These are phyloP conservation scores for Drosophila neocordata DNA, from an alignment of 1,140 invertebrate genomes.

Conservation along the genomic window DNA sequence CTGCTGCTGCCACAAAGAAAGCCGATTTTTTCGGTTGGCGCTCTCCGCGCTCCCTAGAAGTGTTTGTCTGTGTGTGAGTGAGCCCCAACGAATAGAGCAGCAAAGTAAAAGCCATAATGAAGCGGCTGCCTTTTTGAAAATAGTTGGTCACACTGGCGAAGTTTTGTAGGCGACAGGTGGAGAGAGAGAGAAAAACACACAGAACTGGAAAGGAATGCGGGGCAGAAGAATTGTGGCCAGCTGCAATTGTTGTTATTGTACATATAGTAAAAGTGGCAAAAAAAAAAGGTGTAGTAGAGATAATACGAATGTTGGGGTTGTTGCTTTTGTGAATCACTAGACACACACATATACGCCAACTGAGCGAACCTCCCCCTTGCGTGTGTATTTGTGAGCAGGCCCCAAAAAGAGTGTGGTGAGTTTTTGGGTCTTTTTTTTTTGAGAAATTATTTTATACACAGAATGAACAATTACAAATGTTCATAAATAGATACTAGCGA, in stretches of 20 bases:
- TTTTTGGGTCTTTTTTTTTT: conserved; percentile 30
- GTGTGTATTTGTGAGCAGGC: conserved; percentile 12
- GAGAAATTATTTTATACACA: conserved; percentile 13
- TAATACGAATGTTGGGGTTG: conserved; percentile 57
- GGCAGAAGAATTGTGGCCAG: conserved; percentile 33
- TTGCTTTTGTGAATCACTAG: conserved; percentile 66
- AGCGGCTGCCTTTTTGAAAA: conserved; percentile 33
- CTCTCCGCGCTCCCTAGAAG: conserved; percentile 43
- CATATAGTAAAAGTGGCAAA: conserved; percentile 60
- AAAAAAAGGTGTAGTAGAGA: conserved; percentile 57
- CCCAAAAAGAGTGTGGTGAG: conserved; percentile 48
- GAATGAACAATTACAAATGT: conserved; percentile 44
- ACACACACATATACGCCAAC: conserved; percentile 31
- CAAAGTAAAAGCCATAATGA: conserved; percentile 25
- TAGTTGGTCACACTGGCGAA: conserved; percentile 42
- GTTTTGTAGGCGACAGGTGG: conserved; percentile 51
- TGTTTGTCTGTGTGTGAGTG: conserved; percentile 31
- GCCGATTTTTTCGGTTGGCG: conserved; percentile 54
- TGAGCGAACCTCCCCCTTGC: conserved; percentile 42
- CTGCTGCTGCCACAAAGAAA: conserved; percentile 61
- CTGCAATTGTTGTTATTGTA: conserved; percentile 52
- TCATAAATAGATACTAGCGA: conserved; percentile 19
- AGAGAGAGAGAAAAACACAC: conserved; percentile 26
- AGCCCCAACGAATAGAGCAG: conserved; percentile 38
- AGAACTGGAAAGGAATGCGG: conserved; percentile 8